phyloP scores from a whole-genome alignment of 2,113 vertebrate genomes.

The Tragelaphus strepsiceros region DNA sequence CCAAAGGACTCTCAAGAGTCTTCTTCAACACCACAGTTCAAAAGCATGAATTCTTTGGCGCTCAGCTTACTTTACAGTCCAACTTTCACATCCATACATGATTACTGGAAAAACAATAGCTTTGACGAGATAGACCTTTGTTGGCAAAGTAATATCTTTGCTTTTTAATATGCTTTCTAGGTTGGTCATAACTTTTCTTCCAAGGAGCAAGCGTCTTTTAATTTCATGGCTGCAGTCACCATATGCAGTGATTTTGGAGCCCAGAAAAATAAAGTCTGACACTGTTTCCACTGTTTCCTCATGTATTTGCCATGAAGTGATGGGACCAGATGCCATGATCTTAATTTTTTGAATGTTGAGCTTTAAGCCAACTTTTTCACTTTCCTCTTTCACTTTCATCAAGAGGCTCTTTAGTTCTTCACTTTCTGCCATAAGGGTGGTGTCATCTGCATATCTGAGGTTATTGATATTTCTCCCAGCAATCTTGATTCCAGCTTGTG shows the following conservation, averaged over 20 bases:
- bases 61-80: neutral
- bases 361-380: neutral
- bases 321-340: neutral
- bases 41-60: neutral
- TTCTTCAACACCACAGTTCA: neutral
- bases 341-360: neutral
- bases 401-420: neutral
- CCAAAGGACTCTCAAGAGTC: neutral
- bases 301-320: neutral
- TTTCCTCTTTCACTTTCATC: neutral
- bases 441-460: neutral
- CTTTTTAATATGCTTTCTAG: neutral
- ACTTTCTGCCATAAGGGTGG: neutral
- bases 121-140: neutral
- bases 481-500: neutral
- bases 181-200: neutral
- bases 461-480: neutral
- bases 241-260: neutral
- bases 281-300: neutral
- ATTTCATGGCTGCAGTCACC: neutral
- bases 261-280: neutral
- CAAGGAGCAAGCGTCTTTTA: neutral
- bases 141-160: neutral
- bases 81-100: neutral
- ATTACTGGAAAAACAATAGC: neutral